Evolutionary conservation across 1,140 invertebrate genomes (phyloP).

Genomic region (Cydia splendana): DNA sequence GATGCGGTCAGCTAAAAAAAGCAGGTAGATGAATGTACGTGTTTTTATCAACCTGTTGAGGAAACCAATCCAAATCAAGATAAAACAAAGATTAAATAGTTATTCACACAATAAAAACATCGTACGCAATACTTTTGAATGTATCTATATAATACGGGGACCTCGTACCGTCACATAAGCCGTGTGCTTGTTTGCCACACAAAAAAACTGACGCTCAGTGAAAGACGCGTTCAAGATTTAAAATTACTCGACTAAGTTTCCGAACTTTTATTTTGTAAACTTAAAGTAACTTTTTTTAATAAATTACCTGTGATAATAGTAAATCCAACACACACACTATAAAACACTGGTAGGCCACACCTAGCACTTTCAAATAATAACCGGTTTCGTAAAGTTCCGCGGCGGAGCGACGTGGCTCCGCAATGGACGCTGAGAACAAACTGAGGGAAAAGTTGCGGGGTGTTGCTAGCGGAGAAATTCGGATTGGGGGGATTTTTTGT

Average conservation of each 20-base stretch:
- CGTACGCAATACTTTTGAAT: not conserved
- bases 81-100: not conserved
- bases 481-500: not conserved
- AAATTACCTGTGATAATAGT: constrained; percentile 10
- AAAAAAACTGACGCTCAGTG: constrained; percentile 6
- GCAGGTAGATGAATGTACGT: not conserved
- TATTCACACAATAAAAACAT: not conserved
- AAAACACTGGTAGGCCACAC: constrained; percentile 9
- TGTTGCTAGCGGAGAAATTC: not conserved
- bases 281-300: not conserved
- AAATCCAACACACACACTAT: constrained; percentile 13
- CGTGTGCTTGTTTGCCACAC: not conserved
- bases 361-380: constrained; percentile 11
- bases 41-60: constrained; percentile 2
- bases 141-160: not conserved
- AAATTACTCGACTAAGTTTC: not conserved
- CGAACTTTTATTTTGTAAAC: not conserved
- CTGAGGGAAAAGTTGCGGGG: not conserved
- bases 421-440: not conserved
- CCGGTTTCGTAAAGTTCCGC: not conserved
- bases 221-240: constrained; percentile 4
- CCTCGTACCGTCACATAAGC: not conserved
- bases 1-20: constrained; percentile 12
- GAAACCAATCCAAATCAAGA: not conserved
- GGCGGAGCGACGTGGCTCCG: constrained; percentile 1